phyloP scores from a whole-genome alignment of 2,888 invertebrate species.

The Ormyrus rosae region DNA sequence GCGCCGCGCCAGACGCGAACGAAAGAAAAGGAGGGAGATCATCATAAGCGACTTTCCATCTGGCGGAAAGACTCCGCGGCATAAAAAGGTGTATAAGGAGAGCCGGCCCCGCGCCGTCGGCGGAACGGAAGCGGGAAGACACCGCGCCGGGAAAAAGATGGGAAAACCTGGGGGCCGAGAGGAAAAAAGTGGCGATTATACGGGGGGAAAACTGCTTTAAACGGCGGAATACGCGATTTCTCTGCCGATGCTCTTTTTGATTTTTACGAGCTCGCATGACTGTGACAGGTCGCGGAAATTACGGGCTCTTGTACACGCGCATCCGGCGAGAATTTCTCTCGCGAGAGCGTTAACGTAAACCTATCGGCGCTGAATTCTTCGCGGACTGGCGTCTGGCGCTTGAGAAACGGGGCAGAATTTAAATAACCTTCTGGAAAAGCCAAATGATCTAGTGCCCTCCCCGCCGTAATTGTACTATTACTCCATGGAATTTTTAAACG shows the following conservation, averaged over 20 bases:
- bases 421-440: no score
- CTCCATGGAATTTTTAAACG: not conserved
- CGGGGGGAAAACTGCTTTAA: not conserved
- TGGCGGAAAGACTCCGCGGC: not conserved
- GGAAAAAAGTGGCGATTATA: not conserved
- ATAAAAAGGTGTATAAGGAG: not conserved
- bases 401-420: no score
- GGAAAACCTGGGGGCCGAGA: not conserved
- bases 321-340: not conserved
- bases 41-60: constrained; percentile 30
- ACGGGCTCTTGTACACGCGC: not conserved
- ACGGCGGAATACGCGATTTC: not conserved
- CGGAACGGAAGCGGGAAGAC: not conserved
- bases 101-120: not conserved
- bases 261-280: not conserved
- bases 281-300: constrained; percentile 7
- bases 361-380: no score
- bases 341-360: no score
- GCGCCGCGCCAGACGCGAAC: not conserved
- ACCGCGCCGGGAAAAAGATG: not conserved
- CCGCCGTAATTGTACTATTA: not conserved
- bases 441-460: no score
- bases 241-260: not conserved
- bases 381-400: no score
- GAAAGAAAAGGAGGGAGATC: constrained; percentile 3